A percentile compares a stretch with the other conserved stretches of the same genome.
phyloP scores from a whole-genome alignment of 2,888 invertebrate species.

The Belgica antarctica region DNA sequence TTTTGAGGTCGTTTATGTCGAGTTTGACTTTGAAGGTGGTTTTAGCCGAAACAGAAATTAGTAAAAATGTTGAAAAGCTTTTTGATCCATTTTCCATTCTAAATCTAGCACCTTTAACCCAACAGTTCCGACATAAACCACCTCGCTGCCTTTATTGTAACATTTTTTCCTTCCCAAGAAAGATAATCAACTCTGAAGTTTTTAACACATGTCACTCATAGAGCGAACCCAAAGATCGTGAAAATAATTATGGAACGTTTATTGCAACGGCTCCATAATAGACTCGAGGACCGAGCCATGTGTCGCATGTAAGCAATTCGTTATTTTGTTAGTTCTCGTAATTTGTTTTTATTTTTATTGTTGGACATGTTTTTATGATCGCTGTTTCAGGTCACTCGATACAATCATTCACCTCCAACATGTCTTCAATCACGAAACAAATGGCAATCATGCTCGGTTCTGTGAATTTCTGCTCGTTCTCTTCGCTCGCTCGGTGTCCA shows the following conservation, averaged over 20 bases:
- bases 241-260: neutral
- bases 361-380: slow-evolving; percentile 30
- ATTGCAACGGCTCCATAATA: neutral
- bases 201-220: neutral
- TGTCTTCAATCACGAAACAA: slow-evolving; percentile 41
- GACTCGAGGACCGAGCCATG: neutral
- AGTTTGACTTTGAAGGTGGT: neutral
- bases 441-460: slow-evolving; percentile 20
- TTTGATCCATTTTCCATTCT: too few species aligned
- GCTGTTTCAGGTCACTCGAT: neutral
- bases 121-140: too few species aligned
- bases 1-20: neutral
- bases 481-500: neutral
- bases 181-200: neutral
- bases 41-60: too few species aligned
- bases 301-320: slow-evolving; percentile 30
- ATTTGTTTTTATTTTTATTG: slow-evolving; percentile 20
- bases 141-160: too few species aligned
- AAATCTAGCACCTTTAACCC: too few species aligned
- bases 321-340: neutral
- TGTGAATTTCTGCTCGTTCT: neutral
- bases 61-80: too few species aligned
- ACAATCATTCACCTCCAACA: slow-evolving; percentile 29
- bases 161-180: neutral
- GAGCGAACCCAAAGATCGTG: neutral